Conservation (phyloP, 2,888 invertebrate genomes). For the Mechanitis mazaeus region DNA sequence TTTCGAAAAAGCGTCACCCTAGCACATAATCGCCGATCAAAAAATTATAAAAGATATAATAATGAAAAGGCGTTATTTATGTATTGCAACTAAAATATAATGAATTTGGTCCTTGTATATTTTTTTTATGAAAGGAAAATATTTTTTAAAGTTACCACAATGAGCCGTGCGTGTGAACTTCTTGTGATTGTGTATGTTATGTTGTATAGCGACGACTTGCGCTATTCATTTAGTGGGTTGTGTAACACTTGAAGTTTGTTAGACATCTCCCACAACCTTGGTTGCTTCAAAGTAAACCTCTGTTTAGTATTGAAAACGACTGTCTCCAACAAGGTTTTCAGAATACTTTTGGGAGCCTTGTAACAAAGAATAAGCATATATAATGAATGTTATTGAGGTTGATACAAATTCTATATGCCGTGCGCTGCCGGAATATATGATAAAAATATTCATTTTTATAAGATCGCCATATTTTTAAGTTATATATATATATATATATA, state of each 20-base stretch:
- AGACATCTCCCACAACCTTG: conserved; percentile 61
- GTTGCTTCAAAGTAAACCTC: conserved; percentile 45
- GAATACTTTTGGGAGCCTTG: neutral
- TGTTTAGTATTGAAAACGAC: conserved; percentile 34
- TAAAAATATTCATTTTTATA: too few species aligned
- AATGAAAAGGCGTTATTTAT: neutral
- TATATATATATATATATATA: too few species aligned
- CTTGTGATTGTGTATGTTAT: conserved; percentile 66
- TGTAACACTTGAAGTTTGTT: conserved; percentile 53
- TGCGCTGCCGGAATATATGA: too few species aligned
- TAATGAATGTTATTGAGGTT: too few species aligned
- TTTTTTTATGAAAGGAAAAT: conserved; percentile 8
- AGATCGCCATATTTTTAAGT: too few species aligned
- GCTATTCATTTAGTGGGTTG: conserved; percentile 49
- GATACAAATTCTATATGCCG: too few species aligned
- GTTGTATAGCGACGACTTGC: conserved; percentile 34
- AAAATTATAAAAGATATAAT: neutral
- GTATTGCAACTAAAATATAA: conserved; percentile 7
- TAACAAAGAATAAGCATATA: neutral
- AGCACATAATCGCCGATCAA: too few species aligned
- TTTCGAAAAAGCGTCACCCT: too few species aligned
- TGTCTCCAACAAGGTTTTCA: conserved; percentile 16
- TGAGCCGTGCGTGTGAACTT: conserved; percentile 57
- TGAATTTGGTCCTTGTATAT: conserved; percentile 21
- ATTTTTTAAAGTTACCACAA: conserved; percentile 32